A percentile compares a stretch with the other conserved stretches of the same genome.
phyloP scores from a whole-genome alignment of 1,140 invertebrate genomes.

The Gonioctena quinquepunctata region DNA sequence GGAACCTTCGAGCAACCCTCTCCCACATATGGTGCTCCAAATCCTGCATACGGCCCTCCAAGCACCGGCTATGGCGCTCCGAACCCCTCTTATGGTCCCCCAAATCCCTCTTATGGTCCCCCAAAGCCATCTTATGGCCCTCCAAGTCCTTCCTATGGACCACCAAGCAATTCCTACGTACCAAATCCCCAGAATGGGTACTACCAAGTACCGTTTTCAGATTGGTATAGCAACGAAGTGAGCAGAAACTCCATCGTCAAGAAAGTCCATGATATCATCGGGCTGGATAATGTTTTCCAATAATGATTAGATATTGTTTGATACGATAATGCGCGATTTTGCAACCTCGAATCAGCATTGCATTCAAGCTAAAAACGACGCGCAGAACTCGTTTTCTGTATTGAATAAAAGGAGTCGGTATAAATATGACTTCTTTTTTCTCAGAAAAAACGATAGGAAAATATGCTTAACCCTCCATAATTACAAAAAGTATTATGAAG shows the following conservation, averaged over 20 bases:
- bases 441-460: too few species aligned
- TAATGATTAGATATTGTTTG: too few species aligned
- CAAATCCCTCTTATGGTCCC: conserved; percentile 10
- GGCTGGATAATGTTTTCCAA: conserved; percentile 19
- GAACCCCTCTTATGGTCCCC: conserved; percentile 11
- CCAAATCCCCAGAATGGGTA: conserved; percentile 1
- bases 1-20: conserved; percentile 5
- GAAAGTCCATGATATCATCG: conserved; percentile 32
- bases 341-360: too few species aligned
- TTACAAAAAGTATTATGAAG: too few species aligned
- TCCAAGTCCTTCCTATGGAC: conserved; percentile 7
- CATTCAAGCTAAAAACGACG: too few species aligned
- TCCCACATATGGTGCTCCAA: background rate
- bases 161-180: background rate
- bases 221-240: conserved; percentile 33
- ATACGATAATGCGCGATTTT: too few species aligned
- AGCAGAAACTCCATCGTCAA: conserved; percentile 28
- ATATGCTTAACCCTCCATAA: too few species aligned
- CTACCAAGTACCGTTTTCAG: conserved; percentile 35
- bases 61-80: conserved; percentile 9
- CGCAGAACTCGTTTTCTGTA: too few species aligned
- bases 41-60: conserved; percentile 10
- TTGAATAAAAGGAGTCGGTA: too few species aligned
- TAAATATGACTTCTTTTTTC: too few species aligned
- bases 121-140: conserved; percentile 12